Conservation (phyloP, 2,888 invertebrate species). For the Ceramica pisi region DNA sequence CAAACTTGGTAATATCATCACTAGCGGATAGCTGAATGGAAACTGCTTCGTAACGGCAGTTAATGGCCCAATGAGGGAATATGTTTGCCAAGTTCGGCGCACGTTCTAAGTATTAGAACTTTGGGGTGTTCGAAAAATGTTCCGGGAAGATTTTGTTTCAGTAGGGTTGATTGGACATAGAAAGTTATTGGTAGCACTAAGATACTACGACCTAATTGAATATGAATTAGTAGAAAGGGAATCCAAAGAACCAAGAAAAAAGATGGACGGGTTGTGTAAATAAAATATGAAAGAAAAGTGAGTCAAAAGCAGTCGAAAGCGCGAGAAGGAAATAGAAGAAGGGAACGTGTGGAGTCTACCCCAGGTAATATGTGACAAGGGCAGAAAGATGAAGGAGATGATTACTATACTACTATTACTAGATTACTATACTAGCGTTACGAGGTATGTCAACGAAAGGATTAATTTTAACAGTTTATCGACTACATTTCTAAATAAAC, state of each 20-base stretch:
- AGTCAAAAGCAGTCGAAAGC: background rate
- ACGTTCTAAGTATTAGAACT: constrained; percentile 41
- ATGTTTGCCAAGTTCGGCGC: constrained; percentile 37
- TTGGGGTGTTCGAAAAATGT: constrained; percentile 14
- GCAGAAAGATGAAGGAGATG: too few relatives aligned
- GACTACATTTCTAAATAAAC: background rate
- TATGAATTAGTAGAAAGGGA: background rate
- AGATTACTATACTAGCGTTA: too few relatives aligned
- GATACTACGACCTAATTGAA: background rate
- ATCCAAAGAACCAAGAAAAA: background rate
- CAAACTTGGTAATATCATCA: constrained; percentile 62
- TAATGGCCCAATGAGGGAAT: constrained; percentile 53
- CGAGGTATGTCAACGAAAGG: background rate
- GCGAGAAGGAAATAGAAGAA: background rate
- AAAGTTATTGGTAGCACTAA: background rate
- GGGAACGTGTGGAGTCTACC: too few relatives aligned
- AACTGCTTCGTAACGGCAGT: constrained; percentile 53
- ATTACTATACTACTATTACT: too few relatives aligned
- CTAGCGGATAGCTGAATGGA: constrained; percentile 34
- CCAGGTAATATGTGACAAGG: too few relatives aligned
- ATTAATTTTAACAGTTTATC: background rate
- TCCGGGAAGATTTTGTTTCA: constrained; percentile 19
- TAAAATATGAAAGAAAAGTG: background rate
- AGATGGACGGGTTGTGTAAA: background rate
- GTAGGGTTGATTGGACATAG: background rate